phyloP scores from a whole-genome alignment of 1,140 invertebrate species.

The Heliconius melpomene region DNA sequence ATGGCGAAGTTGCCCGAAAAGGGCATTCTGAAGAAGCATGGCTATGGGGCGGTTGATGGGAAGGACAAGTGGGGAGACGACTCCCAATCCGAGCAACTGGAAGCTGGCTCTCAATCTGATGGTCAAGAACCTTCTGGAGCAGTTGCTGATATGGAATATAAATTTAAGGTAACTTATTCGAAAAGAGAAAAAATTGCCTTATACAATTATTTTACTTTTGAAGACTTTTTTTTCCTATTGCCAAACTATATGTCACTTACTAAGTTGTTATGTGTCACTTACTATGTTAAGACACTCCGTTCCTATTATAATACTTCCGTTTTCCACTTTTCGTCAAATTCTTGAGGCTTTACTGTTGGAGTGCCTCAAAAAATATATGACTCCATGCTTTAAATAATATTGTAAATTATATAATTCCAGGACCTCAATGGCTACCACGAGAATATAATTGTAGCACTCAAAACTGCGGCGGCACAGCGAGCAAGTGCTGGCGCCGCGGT shows the following conservation, averaged over 20 bases:
- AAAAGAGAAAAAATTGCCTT: neutral
- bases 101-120: slow-evolving; percentile 86
- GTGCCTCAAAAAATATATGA: too few species aligned
- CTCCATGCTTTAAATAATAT: neutral
- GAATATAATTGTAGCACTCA: slow-evolving; percentile 93
- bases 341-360: too few species aligned
- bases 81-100: slow-evolving; percentile 87
- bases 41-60: slow-evolving; percentile 87
- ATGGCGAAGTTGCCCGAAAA: slow-evolving; percentile 91
- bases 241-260: neutral
- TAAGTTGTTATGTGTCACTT: too few species aligned
- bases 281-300: too few species aligned
- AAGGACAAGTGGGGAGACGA: slow-evolving; percentile 87
- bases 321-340: too few species aligned
- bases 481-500: slow-evolving; percentile 83
- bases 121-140: slow-evolving; percentile 82
- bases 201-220: neutral
- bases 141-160: slow-evolving; percentile 88
- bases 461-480: slow-evolving; percentile 89
- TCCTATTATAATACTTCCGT: too few species aligned
- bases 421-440: slow-evolving; percentile 96
- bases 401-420: slow-evolving; percentile 80
- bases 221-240: too few species aligned
- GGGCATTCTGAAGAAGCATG: slow-evolving; percentile 93
- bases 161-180: slow-evolving; percentile 68